Evolutionary conservation across 2,113 vertebrate genomes (phyloP).

Genomic region (Leptobrachium ailaonicum): DNA sequence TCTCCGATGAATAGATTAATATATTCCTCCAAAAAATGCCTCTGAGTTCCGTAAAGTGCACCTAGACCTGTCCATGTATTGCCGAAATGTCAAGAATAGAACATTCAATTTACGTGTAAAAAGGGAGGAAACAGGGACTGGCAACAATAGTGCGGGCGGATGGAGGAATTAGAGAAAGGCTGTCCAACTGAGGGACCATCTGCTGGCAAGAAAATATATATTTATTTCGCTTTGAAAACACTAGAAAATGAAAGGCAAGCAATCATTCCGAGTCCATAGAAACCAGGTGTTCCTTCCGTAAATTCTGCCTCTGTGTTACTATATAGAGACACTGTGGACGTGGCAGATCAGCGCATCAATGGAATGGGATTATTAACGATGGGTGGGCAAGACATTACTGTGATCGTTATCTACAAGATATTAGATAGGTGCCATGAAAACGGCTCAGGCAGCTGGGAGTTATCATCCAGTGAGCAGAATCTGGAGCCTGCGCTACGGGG

Average conservation of each 20-base stretch:
- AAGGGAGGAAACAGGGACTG: neutral
- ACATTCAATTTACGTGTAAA: neutral
- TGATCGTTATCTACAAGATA: too few species aligned
- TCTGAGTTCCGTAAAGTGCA: too few species aligned
- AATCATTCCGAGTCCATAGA: neutral
- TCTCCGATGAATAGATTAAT: too few species aligned
- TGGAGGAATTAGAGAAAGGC: neutral
- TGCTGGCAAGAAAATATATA: constrained; percentile 15
- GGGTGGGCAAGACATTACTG: too few species aligned
- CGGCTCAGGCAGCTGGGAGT: too few species aligned
- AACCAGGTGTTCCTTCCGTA: neutral
- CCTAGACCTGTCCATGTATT: too few species aligned
- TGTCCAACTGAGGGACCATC: constrained; percentile 24
- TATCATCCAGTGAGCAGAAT: too few species aligned
- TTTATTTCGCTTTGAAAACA: constrained; percentile 27
- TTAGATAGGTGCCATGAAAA: too few species aligned
- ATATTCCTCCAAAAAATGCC: too few species aligned
- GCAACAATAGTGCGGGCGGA: neutral
- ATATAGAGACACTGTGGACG: neutral
- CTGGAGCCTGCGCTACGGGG: too few species aligned
- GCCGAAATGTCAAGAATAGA: too few species aligned
- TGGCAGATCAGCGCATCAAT: neutral
- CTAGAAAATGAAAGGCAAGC: constrained; percentile 4
- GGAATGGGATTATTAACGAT: too few species aligned
- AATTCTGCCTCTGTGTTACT: neutral